A percentile compares a stretch with the other conserved stretches of the same genome.
Evolutionary conservation across 2,113 vertebrate species (phyloP).

Genomic region (Tapirus terrestris): DNA sequence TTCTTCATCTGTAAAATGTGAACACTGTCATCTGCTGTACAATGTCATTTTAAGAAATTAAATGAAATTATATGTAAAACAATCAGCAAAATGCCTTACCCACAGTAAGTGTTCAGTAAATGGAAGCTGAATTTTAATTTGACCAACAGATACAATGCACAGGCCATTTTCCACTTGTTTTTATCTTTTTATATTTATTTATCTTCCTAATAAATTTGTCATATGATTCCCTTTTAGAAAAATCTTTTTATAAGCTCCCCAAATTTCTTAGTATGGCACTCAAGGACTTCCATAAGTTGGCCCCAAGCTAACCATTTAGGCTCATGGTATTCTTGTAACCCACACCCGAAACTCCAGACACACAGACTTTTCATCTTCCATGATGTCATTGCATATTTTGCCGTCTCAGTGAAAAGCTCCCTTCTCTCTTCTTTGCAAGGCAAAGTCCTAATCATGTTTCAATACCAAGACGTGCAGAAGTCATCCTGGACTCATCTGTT

Average conservation of each 20-base stretch:
- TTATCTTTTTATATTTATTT: not conserved
- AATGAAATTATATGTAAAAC: not conserved
- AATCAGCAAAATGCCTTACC: not conserved
- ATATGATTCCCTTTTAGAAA: not conserved
- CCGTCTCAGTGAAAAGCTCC: not conserved
- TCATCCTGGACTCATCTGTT: not conserved
- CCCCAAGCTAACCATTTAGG: too few relatives aligned
- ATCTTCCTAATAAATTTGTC: not conserved
- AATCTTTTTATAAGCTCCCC: not conserved
- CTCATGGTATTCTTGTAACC: fast-evolving
- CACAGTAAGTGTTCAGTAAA: not conserved
- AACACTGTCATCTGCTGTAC: not conserved
- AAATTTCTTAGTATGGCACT: not conserved
- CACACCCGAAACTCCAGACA: not conserved
- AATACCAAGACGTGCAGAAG: fast-evolving
- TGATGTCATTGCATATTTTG: fast-evolving
- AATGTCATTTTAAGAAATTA: not conserved
- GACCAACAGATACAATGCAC: not conserved
- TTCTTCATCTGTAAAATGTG: not conserved
- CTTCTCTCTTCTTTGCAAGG: not conserved
- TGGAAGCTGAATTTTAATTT: not conserved
- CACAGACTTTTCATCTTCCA: not conserved
- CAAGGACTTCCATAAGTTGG: not conserved
- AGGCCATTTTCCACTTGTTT: too few relatives aligned
- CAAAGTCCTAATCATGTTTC: not conserved